phyloP scores from a whole-genome alignment of 2,797 vertebrate species.

The Enoplosus armatus region DNA sequence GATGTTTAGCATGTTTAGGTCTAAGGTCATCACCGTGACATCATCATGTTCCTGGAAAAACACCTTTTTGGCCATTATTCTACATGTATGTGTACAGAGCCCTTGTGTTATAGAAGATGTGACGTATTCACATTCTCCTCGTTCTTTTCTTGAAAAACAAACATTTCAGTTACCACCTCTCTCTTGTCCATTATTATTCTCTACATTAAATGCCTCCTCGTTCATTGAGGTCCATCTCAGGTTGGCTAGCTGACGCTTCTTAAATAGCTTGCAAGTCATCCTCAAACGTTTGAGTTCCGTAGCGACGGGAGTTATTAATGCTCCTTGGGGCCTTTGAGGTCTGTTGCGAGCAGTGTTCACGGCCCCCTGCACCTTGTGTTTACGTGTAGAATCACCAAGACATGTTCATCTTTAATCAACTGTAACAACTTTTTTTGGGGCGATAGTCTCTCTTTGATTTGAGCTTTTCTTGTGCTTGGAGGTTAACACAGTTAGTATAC shows the following conservation, averaged over 20 bases:
- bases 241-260: conserved; percentile 17
- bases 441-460: neutral
- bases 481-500: neutral
- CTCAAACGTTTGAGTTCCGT: conserved; percentile 50
- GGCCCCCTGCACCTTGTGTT: conserved; percentile 4
- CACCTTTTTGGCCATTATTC: too few relatives aligned
- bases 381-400: conserved; percentile 7
- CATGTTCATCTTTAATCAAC: neutral
- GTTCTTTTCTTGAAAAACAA: neutral
- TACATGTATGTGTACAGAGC: neutral
- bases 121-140: neutral
- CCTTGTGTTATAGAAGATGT: neutral
- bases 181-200: neutral
- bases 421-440: fast-evolving
- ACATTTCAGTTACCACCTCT: neutral
- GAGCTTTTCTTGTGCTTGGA: neutral
- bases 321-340: conserved; percentile 33
- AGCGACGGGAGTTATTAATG: conserved; percentile 62
- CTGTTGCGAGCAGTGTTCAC: conserved; percentile 17
- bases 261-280: conserved; percentile 43
- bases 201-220: conserved; percentile 1
- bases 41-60: too few relatives aligned
- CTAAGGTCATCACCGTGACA: too few relatives aligned
- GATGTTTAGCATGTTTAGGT: too few relatives aligned
- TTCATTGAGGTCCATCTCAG: conserved; percentile 33